Base-by-base conservation (phyloP, 1,140 invertebrate species). In the Panagrolaimus sp. region DNA sequence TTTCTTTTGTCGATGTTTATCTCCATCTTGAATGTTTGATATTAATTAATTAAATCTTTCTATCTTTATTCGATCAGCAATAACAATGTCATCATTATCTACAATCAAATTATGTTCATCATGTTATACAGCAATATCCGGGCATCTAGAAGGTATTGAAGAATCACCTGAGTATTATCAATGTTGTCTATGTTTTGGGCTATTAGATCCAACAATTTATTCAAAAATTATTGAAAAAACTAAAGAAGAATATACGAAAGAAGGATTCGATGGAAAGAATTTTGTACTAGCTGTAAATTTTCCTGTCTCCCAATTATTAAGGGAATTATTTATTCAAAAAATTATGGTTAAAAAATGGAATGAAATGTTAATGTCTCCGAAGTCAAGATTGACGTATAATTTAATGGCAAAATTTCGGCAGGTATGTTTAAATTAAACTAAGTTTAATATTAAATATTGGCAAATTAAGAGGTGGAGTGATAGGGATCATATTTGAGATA, bases 281-380 rank as follows among this genome's bases (percentile, higher is more conserved):
- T 82, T 82, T 70, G 71, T 80, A 48, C 45, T 81, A 38, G 77
- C 79, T 9, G 46, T 81, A n/a, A 82, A 78, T 66, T 38, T 80
- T 16, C 79, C 79, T 11, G 74, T 70, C 16, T 70, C 78, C 16
- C 72, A 70, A 66, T 69, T 73, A 25, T 66, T 81, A 16, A 72
- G 78, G 16, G 74, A 78, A 61, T 38, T 43, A 43, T 45, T 78
- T 25, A 53, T 71, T 51, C n/a, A 63, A 48, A 25, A 16, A 27
- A 42, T 72, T 1, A 13, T 67, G 45, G 57, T 27, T 51, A 46
- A 42, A 53, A 72, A 11, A 23, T 74, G 9, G 46, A 27, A 42
- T 63, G 27, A 25, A 31, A 65, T 63, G 42, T 47, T 27, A n/a
- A 66, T 71, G 61, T 68, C 51, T 42, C 74, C 71, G 45, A 78